phyloP scores from a whole-genome alignment of 2,888 invertebrate species.

The Tetranychus truncatus region DNA sequence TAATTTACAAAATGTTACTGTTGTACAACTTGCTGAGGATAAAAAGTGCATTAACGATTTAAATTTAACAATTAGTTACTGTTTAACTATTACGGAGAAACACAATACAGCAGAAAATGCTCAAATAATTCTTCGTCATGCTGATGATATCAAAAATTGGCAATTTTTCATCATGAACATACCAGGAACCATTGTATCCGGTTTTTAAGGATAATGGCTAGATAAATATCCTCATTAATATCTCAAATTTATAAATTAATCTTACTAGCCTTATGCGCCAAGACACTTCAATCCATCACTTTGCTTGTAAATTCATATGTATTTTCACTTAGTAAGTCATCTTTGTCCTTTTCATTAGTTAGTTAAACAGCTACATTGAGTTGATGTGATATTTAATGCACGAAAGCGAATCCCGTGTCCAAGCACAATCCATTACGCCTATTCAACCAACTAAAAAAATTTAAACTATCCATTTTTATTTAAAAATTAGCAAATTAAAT shows the following conservation, averaged over 20 bases:
- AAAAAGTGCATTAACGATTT: background rate
- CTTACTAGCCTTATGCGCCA: background rate
- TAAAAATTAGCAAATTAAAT: too few relatives aligned
- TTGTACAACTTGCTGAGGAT: background rate
- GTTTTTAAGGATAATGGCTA: background rate
- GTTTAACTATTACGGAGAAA: background rate
- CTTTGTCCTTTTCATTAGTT: too few relatives aligned
- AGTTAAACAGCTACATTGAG: too few relatives aligned
- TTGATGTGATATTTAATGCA: too few relatives aligned
- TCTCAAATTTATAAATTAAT: background rate
- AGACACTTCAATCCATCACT: background rate
- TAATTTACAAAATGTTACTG: background rate
- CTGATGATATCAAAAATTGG: background rate
- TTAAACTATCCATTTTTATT: too few relatives aligned
- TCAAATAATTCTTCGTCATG: background rate
- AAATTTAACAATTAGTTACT: background rate
- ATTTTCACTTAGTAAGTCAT: background rate
- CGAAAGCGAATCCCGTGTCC: too few relatives aligned
- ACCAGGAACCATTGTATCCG: background rate
- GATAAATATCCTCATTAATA: background rate
- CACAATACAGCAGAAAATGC: background rate
- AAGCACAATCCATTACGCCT: too few relatives aligned
- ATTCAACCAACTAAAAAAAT: too few relatives aligned
- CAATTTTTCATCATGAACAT: background rate
- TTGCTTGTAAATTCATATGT: background rate